Evolutionary conservation across 2,113 vertebrate species (phyloP).

Genomic region (Grammomys surdaster): DNA sequence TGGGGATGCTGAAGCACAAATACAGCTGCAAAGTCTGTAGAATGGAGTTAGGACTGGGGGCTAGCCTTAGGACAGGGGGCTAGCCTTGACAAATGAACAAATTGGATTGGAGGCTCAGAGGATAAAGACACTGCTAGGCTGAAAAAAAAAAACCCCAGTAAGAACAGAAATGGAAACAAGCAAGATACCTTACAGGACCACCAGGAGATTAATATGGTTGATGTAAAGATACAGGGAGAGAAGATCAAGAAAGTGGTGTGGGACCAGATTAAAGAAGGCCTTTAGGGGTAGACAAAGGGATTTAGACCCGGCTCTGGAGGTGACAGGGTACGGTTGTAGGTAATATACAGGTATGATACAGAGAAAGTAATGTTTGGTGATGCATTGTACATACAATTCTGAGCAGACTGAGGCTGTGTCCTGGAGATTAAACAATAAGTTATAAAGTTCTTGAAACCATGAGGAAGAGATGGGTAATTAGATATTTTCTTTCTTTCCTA

Average conservation of each 20-base stretch:
- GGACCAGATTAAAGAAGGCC: constrained; percentile 56
- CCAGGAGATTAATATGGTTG: neutral
- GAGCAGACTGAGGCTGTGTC: neutral
- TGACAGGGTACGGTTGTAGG: constrained; percentile 51
- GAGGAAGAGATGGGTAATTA: constrained; percentile 6
- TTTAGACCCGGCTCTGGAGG: constrained; percentile 54
- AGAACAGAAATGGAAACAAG: constrained; percentile 44
- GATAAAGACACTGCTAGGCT: constrained; percentile 10
- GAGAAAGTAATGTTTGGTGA: constrained; percentile 54
- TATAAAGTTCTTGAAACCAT: constrained; percentile 13
- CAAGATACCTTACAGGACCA: constrained; percentile 13
- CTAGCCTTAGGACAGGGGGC: neutral
- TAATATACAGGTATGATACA: constrained; percentile 40
- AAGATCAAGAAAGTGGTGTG: constrained; percentile 53
- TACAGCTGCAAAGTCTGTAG: constrained; percentile 39
- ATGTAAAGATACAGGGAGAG: constrained; percentile 37
- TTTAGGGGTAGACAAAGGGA: constrained; percentile 38
- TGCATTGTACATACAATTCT: constrained; percentile 50
- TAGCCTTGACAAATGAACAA: constrained; percentile 42
- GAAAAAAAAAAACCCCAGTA: neutral
- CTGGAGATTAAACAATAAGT: constrained; percentile 27
- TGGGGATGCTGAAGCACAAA: neutral
- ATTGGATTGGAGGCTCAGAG: constrained; percentile 15
- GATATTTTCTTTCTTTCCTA: neutral
- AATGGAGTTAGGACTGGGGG: neutral